These are phyloP conservation scores for Heterotilapia buettikoferi DNA, from an alignment of 2,113 vertebrate genomes.

Conservation along the genomic window DNA sequence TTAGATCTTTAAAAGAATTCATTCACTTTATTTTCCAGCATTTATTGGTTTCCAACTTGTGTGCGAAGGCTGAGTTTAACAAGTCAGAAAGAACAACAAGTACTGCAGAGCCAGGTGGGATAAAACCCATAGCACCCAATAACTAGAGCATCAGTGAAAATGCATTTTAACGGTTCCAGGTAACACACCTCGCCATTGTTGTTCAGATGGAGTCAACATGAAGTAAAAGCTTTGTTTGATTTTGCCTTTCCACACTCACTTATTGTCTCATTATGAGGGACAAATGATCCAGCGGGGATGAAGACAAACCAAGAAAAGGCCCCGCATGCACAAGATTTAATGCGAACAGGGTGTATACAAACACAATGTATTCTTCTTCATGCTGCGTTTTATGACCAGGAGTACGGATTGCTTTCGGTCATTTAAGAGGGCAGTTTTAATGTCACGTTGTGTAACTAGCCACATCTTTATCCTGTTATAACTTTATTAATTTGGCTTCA, in stretches of 20 bases:
- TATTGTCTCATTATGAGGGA: conserved; percentile 6
- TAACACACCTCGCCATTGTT: not conserved
- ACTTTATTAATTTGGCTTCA: conserved; percentile 66
- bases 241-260: conserved; percentile 4
- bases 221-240: not conserved
- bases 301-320: not conserved
- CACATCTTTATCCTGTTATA: conserved; percentile 58
- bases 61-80: conserved; percentile 1
- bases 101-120: conserved; percentile 12
- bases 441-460: conserved; percentile 24
- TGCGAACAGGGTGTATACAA: not conserved
- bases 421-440: conserved; percentile 30
- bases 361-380: not conserved
- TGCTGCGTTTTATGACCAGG: not conserved
- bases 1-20: not conserved
- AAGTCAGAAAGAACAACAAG: conserved; percentile 21
- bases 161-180: conserved; percentile 43
- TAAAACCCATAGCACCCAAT: conserved; percentile 36
- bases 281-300: not conserved
- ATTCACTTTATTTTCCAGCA: not conserved
- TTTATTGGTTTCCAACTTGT: conserved; percentile 6
- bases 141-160: conserved; percentile 38
- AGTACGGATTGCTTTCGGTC: conserved; percentile 31
- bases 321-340: not conserved
- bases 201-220: not conserved